These are phyloP conservation scores for Colaptes auratus DNA, from an alignment of 2,113 vertebrate genomes.

Conservation along the genomic window DNA sequence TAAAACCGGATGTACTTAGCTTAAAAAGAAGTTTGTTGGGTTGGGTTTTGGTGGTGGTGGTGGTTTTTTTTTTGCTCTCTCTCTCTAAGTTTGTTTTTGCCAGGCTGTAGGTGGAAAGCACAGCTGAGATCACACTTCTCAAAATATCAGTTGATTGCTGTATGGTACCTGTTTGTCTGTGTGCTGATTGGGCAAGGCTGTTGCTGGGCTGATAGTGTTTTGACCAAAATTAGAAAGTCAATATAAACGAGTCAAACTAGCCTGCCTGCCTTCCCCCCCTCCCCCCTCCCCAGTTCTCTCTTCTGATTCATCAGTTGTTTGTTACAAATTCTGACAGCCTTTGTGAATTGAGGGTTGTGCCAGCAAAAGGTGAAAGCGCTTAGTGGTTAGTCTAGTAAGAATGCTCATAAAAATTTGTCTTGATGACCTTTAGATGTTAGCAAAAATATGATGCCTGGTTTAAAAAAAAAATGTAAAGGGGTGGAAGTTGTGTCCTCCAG, in stretches of 20 bases:
- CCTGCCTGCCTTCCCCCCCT: slow-evolving; percentile 39
- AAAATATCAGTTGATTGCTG: slow-evolving; percentile 46
- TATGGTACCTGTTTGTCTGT: slow-evolving; percentile 51
- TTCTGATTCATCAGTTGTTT: slow-evolving; percentile 67
- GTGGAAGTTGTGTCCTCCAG: neutral
- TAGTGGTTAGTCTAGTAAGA: slow-evolving; percentile 45
- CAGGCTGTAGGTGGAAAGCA: slow-evolving; percentile 34
- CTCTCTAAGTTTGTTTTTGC: slow-evolving; percentile 48
- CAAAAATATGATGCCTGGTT: neutral
- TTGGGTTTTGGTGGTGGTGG: too few species aligned
- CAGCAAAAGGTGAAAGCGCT: slow-evolving; percentile 50
- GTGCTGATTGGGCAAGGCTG: slow-evolving; percentile 55
- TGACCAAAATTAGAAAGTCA: slow-evolving; percentile 71
- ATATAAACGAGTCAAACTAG: slow-evolving; percentile 67
- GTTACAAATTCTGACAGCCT: slow-evolving; percentile 50
- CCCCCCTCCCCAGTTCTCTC: neutral
- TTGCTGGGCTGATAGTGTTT: slow-evolving; percentile 67
- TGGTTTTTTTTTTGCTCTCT: too few species aligned
- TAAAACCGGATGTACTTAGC: slow-evolving; percentile 18
- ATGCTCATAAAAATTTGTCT: neutral
- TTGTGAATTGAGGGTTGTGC: slow-evolving; percentile 33
- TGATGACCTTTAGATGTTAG: slow-evolving; percentile 26
- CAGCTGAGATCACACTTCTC: slow-evolving; percentile 48
- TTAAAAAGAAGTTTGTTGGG: slow-evolving; percentile 38
- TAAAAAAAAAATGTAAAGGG: neutral